Base-by-base conservation (phyloP, 2,113 vertebrate species). In the Danionella cerebrum region DNA sequence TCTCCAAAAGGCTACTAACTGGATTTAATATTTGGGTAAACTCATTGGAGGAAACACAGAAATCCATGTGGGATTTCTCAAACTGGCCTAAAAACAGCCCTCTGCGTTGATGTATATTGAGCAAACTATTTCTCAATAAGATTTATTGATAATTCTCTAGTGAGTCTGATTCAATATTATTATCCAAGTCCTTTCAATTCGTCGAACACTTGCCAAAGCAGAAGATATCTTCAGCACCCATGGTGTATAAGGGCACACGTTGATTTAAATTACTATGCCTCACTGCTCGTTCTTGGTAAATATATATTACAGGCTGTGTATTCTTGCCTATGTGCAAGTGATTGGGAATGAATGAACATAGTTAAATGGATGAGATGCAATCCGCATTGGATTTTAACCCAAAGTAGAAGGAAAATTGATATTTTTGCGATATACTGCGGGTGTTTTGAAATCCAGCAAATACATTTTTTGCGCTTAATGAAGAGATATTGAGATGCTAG, bases 161-260 rank as follows among this genome's bases (percentile, higher is more conserved):
- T 11, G 54, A 67, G 41, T 54, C 35, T 24, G 33, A 25, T 52
- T 24, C 41, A 66, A 54, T 70, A 57, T 53, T 70, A 70, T 42
- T 57, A 27, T 50, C 44, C 19, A 16, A 35, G 41, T 36, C 60
- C 19, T 13, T 36, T 44, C 16, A 66, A 62, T 70, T 51, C 39
- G 45, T 36, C 25, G 62, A 69, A 60, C 47, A 69, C 53, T 53
- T 53, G 27, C 18, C 7, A 18, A 13, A 4, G 31, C 25, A 44
- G 45, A 65, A 74, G 50, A 52, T 58, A 73, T 68, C 18, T 73
- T 55, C 62, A 31, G 44, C 10, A 22, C 47, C 31, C 22, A 21
- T 25, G 42, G 39, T 7, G 3, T 4, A 8, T 35, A 64, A 51
- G 42, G 31, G 19, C 3, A 6, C 10, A 22, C 25, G 41, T 64